Base-by-base conservation (phyloP, 2,797 vertebrate genomes). In the Merluccius polli region DNA sequence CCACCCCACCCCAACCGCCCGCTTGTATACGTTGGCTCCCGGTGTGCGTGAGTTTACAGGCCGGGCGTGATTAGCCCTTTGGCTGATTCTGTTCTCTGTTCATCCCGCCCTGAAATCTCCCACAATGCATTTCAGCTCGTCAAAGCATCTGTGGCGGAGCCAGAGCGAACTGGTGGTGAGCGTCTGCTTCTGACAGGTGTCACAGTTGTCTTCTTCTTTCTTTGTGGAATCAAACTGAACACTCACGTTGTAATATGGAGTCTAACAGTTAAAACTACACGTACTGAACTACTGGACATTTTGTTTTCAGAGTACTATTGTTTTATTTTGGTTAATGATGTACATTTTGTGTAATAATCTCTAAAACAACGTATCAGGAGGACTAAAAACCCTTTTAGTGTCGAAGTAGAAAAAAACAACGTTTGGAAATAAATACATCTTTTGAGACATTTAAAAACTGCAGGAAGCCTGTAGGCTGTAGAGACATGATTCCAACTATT, bases 61-160 rank as follows among this genome's bases (percentile, higher is more conserved):
- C 70, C 71, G 77, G 82, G 88, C 73, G 87, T 63, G 59, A 63
- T 91, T 90, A 89, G 81, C 78, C 75, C 83, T 80, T n/a, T 84
- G 83, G 86, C 80, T 74, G 73, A 35, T 3, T 69, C 21, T 12
- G 65, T 29, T 68, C 75, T 73, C 74, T 79, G 63, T 81, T 85
- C 77, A 75, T 79, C 75, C 75, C 3, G 4, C 73, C 32, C 36
- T 73, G 70, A 81, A 83, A 83, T 80, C 80, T 83, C 82, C 83
- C 79, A 83, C 82, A 79, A 81, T 83, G 81, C 87, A 72, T 84
- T 83, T 83, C 83, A 70, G 78, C 79, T 80, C 74, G 73, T 72
- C 69, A 83, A 80, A 80, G 44, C 44, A 29, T 65, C 63, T 7
- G 9, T 68, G 65, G 29, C n/a, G 52, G 16, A 10, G 21, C 21